Conservation (phyloP, 2,797 vertebrate species). For the Epinephelus coioides region DNA sequence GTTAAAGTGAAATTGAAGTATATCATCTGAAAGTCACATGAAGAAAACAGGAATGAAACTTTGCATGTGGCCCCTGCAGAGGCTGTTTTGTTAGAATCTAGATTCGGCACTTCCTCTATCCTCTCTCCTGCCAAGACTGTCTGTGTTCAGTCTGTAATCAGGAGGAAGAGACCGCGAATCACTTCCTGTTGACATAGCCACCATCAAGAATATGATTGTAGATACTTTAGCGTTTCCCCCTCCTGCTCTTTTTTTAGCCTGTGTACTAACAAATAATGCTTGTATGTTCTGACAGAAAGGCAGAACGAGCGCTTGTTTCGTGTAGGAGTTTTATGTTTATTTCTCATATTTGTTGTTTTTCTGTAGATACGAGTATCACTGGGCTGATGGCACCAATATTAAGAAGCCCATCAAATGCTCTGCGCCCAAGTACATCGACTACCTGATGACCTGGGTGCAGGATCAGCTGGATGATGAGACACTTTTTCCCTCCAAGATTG, state of each 20-base stretch:
- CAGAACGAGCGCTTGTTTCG: not conserved
- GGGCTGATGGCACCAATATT: conserved; percentile 97
- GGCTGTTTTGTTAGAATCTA: conserved; percentile 55
- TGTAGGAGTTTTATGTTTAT: not conserved
- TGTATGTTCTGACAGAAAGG: conserved; percentile 11
- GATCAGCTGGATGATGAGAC: conserved; percentile 98
- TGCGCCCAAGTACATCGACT: conserved; percentile 97
- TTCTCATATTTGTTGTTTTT: conserved; percentile 19
- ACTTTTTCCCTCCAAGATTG: conserved; percentile 97
- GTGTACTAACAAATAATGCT: conserved; percentile 16
- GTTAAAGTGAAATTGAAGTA: conserved; percentile 11
- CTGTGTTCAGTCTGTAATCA: conserved; percentile 68
- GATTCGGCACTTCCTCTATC: conserved; percentile 76
- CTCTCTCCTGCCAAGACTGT: conserved; percentile 53
- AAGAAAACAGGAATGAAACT: conserved; percentile 66
- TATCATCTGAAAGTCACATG: conserved; percentile 65
- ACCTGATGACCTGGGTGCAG: conserved; percentile 99
- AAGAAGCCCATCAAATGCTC: conserved; percentile 98
- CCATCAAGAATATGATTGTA: conserved; percentile 37
- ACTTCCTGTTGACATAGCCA: conserved; percentile 74
- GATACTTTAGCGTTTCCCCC: conserved; percentile 43
- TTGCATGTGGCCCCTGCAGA: conserved; percentile 39
- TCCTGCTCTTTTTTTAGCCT: conserved; percentile 23
- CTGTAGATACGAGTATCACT: conserved; percentile 95
- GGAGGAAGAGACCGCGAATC: conserved; percentile 68